Evolutionary conservation across 1,140 invertebrate genomes (phyloP), one percentile per base, ranked within the genome.

Genomic region (Drosophila pseudoananassae): DNA sequence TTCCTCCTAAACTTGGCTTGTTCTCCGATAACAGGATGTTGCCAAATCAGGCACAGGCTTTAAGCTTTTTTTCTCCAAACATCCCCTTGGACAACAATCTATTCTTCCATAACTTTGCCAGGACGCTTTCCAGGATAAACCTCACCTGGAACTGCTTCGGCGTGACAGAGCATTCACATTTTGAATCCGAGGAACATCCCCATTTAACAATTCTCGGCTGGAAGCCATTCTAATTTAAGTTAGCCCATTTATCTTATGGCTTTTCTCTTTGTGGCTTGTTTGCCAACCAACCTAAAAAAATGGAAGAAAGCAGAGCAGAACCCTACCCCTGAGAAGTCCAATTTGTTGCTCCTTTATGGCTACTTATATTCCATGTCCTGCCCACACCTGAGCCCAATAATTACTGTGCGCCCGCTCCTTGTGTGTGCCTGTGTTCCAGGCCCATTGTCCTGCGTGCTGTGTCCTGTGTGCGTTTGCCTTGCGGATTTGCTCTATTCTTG

Each of bases 311-410:
- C 9, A 17, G 9, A n/a, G 12, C 38, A 14, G 17, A 5, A 46
- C 14, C 40, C 63, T 10, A 17, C 43, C 17, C 43, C 43, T 54
- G 57, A 73, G 57, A 51, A 68, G 46, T 50, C 68, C 56, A 85
- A 76, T 84, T 82, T 82, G 57, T 60, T 64, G 77, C 47, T 59
- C 51, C 72, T 80, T 84, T 74, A 59, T 69, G 63, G 53, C 61
- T 64, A 76, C 76, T 72, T 80, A 76, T 72, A 61, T 66, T 43
- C 53, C 71, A 43, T 59, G 61, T 52, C 51, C 55, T 56, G 43
- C 72, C 71, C 81, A 77, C 82, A 85, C 82, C 81, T 87, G 82
- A 69, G 81, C 40, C 63, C 72, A 75, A 58, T 78, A 78, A 78
- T 63, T 57, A 57, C 59, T 61, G 38, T 68, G 75, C 63, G 74